Evolutionary conservation across 2,888 invertebrate genomes (phyloP).

Genomic region (Drosophila borborema): DNA sequence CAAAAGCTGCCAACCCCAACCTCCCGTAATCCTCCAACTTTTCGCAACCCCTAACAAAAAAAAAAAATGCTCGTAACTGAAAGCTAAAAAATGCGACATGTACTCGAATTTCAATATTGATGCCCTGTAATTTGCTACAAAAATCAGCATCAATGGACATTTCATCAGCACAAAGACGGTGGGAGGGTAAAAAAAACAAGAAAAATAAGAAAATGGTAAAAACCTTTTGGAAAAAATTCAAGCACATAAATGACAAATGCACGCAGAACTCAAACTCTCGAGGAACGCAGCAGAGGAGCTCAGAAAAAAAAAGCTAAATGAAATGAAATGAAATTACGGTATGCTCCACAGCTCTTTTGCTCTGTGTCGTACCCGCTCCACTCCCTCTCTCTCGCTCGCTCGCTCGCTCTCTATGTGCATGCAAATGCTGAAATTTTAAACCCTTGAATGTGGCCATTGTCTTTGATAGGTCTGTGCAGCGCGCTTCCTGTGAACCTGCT

Average conservation of each 20-base stretch:
- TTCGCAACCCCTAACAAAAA: background rate
- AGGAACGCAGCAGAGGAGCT: conserved; percentile 3
- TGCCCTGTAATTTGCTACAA: conserved; percentile 68
- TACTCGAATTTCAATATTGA: conserved; percentile 70
- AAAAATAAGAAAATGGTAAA: conserved; percentile 16
- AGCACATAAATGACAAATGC: conserved; percentile 73
- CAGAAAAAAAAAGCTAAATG: conserved; percentile 71
- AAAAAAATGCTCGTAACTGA: conserved; percentile 12
- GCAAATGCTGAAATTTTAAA: conserved; percentile 81
- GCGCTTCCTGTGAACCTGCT: conserved; percentile 22
- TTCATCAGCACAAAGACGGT: conserved; percentile 48
- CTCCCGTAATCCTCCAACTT: background rate
- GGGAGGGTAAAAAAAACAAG: background rate
- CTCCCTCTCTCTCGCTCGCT: background rate
- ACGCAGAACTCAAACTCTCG: conserved; percentile 35
- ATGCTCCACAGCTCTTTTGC: conserved; percentile 10
- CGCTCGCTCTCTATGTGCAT: conserved; percentile 40
- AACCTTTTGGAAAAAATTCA: conserved; percentile 19
- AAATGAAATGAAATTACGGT: conserved; percentile 77
- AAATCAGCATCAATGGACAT: conserved; percentile 69
- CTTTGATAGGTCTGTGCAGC: conserved; percentile 60
- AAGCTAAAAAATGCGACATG: conserved; percentile 54
- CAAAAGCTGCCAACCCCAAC: conserved; percentile 6
- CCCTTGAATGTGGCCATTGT: conserved; percentile 81
- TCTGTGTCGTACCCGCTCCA: background rate